These are phyloP conservation scores for Cantharis nigra DNA, from an alignment of 2,888 invertebrate genomes.

Conservation along the genomic window DNA sequence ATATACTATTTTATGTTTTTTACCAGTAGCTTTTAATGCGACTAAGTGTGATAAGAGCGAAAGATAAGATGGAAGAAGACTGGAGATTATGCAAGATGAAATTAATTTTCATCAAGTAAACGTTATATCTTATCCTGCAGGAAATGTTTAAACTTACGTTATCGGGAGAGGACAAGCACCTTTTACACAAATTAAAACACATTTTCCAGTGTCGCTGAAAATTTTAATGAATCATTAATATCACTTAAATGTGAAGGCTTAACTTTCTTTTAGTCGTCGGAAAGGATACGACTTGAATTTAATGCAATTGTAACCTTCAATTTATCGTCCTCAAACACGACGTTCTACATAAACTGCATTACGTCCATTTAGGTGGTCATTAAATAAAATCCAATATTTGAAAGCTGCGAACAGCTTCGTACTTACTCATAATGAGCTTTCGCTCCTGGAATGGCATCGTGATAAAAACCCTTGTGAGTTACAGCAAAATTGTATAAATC, in stretches of 20 bases:
- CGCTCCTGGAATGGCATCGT: constrained; percentile 59
- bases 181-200: not conserved
- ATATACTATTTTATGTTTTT: no score
- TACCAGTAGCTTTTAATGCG: no score
- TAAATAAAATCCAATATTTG: not conserved
- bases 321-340: not conserved
- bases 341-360: no score
- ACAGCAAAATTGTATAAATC: constrained; percentile 60
- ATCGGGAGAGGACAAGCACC: not conserved
- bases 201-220: not conserved
- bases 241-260: not conserved
- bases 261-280: not conserved
- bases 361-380: not conserved
- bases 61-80: not conserved
- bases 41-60: not conserved
- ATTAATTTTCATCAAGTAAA: not conserved
- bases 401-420: not conserved
- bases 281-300: not conserved
- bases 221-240: not conserved
- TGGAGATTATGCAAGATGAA: not conserved
- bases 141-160: not conserved
- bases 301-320: not conserved
- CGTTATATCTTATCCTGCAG: not conserved
- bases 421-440: constrained; percentile 58
- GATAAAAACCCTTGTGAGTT: constrained; percentile 57